These are phyloP conservation scores for Pseudococcus viburni DNA, from an alignment of 2,888 invertebrate species.

Conservation along the genomic window DNA sequence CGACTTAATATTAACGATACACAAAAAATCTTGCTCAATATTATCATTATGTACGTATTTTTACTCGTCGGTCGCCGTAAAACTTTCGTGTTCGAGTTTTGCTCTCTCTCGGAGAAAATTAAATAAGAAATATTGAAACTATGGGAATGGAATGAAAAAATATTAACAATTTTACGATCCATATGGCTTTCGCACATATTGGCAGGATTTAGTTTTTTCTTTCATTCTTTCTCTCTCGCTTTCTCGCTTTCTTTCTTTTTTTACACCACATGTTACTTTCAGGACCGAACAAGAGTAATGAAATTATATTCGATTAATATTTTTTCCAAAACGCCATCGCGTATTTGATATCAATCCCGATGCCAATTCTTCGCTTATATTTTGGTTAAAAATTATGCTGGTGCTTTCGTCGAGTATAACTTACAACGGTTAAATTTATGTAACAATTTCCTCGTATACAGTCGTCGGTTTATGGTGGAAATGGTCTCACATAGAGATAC, in stretches of 20 bases:
- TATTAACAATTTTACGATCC: conserved; percentile 48
- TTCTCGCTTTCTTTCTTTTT: neutral
- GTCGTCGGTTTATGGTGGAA: neutral
- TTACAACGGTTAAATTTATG: conserved; percentile 10
- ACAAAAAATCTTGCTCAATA: neutral
- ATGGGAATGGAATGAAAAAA: neutral
- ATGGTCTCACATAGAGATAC: conserved; percentile 13
- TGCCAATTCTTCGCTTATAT: neutral
- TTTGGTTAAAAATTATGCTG: neutral
- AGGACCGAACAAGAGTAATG: neutral
- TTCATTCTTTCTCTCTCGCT: too few species aligned
- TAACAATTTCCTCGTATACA: neutral
- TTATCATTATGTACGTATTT: neutral
- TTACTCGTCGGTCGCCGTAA: neutral
- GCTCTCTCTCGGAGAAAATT: neutral
- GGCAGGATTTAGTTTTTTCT: conserved; percentile 2
- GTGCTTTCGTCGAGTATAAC: neutral
- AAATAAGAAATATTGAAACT: conserved; percentile 38
- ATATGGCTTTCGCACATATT: conserved; percentile 17
- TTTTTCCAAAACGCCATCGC: neutral
- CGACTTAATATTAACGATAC: neutral
- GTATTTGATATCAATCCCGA: neutral
- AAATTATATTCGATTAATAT: conserved; percentile 30
- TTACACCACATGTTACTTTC: conserved; percentile 32
- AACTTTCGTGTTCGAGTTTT: neutral